Evolutionary conservation across 1,140 invertebrate species (phyloP).

Genomic region (Drosophila lacteicornis): DNA sequence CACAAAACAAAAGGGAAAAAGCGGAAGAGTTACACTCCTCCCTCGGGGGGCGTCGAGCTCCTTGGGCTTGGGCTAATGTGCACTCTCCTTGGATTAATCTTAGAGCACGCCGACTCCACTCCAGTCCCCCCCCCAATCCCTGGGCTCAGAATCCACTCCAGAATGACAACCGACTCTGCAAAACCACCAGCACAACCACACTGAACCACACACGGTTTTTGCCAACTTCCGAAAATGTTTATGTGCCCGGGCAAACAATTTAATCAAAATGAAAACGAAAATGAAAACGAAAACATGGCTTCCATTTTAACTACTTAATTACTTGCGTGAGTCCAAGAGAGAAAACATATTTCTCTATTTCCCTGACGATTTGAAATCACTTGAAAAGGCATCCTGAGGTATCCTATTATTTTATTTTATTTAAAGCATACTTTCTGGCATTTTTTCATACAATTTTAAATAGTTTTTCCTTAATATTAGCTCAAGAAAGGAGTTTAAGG

Average conservation of each 20-base stretch:
- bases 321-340: background rate
- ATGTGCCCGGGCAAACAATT: conserved; percentile 33
- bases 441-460: background rate
- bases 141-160: conserved; percentile 12
- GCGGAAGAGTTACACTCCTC: conserved; percentile 20
- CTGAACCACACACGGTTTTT: conserved; percentile 7
- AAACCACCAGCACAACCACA: conserved; percentile 17
- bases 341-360: background rate
- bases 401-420: background rate
- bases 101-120: conserved; percentile 11
- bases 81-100: conserved; percentile 33
- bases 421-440: too few relatives aligned
- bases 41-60: conserved; percentile 24
- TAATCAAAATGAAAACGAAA: conserved; percentile 21
- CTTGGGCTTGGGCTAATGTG: conserved; percentile 43
- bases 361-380: background rate
- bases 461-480: too few relatives aligned
- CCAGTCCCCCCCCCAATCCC: conserved; percentile 8
- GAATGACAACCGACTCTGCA: conserved; percentile 19
- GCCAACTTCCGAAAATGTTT: conserved; percentile 26
- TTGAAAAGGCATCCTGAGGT: background rate
- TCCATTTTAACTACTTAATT: conserved; percentile 12
- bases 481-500: background rate
- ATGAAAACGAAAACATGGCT: conserved; percentile 15
- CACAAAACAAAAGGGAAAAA: conserved; percentile 16